Percentiles rank a stretch among this genome's conserved stretches.
phyloP scores from a whole-genome alignment of 2,797 vertebrate genomes.

The Eptatretus atami region DNA sequence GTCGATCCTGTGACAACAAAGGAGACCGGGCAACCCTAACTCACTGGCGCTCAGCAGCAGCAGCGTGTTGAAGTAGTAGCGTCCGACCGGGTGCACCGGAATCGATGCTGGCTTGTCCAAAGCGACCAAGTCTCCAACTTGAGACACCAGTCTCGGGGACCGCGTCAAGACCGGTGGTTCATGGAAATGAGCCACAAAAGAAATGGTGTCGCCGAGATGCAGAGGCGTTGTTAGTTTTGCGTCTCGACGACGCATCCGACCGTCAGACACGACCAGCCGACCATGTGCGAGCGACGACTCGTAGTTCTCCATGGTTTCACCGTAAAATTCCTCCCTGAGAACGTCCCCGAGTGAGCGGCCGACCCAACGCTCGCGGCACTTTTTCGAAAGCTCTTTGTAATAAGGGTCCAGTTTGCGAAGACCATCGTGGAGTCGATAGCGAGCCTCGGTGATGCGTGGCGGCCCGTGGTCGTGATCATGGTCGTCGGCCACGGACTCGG shows the following conservation, averaged over 20 bases:
- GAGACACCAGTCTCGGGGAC: background rate
- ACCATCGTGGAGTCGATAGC: background rate
- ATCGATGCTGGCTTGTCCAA: slow-evolving; percentile 2
- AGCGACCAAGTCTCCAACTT: background rate
- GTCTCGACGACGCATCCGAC: background rate
- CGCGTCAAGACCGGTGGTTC: background rate
- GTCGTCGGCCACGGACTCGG: no score
- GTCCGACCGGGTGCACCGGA: background rate
- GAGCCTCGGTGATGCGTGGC: background rate
- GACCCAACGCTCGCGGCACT: background rate
- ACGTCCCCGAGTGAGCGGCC: background rate
- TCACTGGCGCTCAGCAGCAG: background rate
- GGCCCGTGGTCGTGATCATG: background rate
- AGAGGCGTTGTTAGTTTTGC: background rate
- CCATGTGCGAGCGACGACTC: background rate
- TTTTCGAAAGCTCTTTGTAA: background rate
- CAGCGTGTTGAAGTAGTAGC: background rate
- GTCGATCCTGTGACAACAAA: background rate
- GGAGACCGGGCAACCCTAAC: background rate
- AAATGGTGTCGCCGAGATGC: background rate
- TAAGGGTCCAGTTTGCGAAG: background rate
- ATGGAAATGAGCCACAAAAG: background rate
- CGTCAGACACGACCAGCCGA: background rate
- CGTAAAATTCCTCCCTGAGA: background rate
- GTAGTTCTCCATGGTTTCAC: background rate